Evolutionary conservation across 1,140 invertebrate genomes (phyloP), one percentile per base, ranked within the genome.

Genomic region (Lethocerus indicus): DNA sequence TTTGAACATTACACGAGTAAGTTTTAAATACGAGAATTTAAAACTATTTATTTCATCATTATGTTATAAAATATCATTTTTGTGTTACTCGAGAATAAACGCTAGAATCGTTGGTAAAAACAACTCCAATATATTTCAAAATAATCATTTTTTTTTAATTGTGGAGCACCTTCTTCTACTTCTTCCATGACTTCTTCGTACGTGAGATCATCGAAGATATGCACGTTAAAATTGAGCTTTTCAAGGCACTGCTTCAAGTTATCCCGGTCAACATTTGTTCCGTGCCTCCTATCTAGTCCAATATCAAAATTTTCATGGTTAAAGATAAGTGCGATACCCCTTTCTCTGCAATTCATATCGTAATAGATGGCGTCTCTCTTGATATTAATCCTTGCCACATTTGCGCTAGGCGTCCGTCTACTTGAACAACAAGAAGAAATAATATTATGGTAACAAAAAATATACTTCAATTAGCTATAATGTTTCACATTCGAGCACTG

Each of bases 241-340:
- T 73, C 72, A 6, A 91, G 64, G 1, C 75, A 71, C 52, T 68
- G 68, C n/a, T 67, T 61, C 39, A 87, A 65, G 59, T 82, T 81
- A 45, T 76, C 72, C 55, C 76, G 72, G 59, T 85, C 85, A 6
- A 76, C 72, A 57, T 83, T 81, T 25, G 84, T 87, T 3, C 85
- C 87, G 54, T 68, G 7, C 68, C 58, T 57, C 74, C 75, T 44
- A 83, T 63, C 21, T 70, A 67, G 42, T 67, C 64, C 37, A 56
- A 45, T 14, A 49, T 26, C n/a, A 54, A 86, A 87, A 61, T 72
- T 67, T 67, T 88, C 83, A 64, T 94, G 88, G 62, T 94, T 94
- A 55, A 95, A 90, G 55, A 95, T 90, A 1, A 92, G 59, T 13
- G 89, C 89, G 47, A 78, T 63, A n/a, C 91, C 90, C 48, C 87